Evolutionary conservation across 1,140 invertebrate species (phyloP).

Genomic region (Nasonia giraulti): DNA sequence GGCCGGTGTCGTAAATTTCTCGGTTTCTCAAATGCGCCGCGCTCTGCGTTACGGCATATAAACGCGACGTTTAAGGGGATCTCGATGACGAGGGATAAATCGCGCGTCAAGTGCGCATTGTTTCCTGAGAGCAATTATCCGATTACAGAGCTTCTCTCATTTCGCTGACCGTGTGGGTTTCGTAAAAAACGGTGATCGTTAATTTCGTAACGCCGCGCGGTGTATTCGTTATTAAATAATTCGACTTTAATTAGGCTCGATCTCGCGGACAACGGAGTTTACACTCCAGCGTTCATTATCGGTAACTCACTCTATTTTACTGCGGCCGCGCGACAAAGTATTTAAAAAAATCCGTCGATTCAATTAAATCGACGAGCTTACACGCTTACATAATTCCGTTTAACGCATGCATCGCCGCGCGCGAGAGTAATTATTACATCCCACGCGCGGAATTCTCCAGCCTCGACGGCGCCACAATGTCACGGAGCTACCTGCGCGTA

Average conservation of each 20-base stretch:
- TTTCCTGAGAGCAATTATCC: not conserved
- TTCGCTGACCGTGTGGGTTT: not conserved
- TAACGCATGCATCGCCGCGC: not conserved
- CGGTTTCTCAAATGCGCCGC: slow-evolving; percentile 19
- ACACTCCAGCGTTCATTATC: not conserved
- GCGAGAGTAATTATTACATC: not conserved
- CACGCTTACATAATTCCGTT: not conserved
- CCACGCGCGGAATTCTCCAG: not conserved
- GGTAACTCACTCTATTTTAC: not conserved
- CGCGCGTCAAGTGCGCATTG: not conserved
- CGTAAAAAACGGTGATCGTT: not conserved
- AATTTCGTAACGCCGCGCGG: too few species aligned
- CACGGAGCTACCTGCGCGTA: not conserved
- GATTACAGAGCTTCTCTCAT: not conserved
- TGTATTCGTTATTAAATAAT: too few species aligned
- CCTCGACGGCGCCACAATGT: not conserved
- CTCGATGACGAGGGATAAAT: not conserved
- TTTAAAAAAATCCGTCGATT: not conserved
- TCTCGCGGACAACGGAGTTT: not conserved
- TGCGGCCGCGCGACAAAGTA: not conserved
- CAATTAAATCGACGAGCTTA: not conserved
- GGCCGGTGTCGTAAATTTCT: slow-evolving; percentile 39
- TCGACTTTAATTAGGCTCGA: too few species aligned
- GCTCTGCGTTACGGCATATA: not conserved
- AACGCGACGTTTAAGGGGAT: slow-evolving; percentile 28